These are phyloP conservation scores for Drosophila picticornis DNA, from an alignment of 2,888 invertebrate species.

Conservation along the genomic window DNA sequence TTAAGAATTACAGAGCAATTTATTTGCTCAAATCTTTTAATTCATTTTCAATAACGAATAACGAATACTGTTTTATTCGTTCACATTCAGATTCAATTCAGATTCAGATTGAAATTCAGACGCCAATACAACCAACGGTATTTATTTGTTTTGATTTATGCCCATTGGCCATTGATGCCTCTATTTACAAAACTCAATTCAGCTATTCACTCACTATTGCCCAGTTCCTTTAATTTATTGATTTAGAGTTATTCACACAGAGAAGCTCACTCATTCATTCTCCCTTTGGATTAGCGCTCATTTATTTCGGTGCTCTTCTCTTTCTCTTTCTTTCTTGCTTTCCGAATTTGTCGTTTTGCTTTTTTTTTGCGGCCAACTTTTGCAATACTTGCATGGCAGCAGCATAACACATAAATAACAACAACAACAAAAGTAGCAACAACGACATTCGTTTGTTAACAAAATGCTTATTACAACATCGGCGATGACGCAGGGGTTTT, in stretches of 20 bases:
- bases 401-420: conserved; percentile 42
- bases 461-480: conserved; percentile 70
- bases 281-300: conserved; percentile 13
- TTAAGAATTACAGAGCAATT: not conserved
- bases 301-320: conserved; percentile 15
- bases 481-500: conserved; percentile 79
- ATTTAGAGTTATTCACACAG: conserved; percentile 15
- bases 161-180: not conserved
- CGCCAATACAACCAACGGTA: not conserved
- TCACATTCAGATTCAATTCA: not conserved
- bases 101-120: not conserved
- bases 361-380: conserved; percentile 60
- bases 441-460: conserved; percentile 65
- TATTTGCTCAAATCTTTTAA: not conserved
- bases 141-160: not conserved
- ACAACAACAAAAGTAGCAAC: conserved; percentile 32
- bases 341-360: conserved; percentile 18
- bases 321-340: conserved; percentile 24
- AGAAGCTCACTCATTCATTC: conserved; percentile 8
- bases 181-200: not conserved
- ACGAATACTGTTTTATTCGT: not conserved
- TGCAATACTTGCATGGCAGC: conserved; percentile 64
- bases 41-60: not conserved
- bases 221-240: conserved; percentile 1
- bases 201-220: not conserved